Evolutionary conservation across 2,113 vertebrate species (phyloP).

Genomic region (Myodes glareolus): DNA sequence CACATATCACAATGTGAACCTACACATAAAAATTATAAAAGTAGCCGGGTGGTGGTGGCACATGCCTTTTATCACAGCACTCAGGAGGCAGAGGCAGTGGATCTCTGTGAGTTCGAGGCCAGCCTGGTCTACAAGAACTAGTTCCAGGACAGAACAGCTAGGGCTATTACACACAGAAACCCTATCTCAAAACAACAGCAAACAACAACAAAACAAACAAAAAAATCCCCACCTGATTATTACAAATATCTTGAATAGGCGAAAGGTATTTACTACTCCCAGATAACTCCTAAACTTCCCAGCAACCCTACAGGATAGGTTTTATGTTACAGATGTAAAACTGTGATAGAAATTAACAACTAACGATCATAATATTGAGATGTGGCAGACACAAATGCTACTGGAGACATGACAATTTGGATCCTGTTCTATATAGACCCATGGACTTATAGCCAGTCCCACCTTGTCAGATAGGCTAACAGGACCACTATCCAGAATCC

Average conservation of each 20-base stretch:
- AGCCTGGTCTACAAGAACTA: too few relatives aligned
- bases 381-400: not conserved
- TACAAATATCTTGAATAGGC: not conserved
- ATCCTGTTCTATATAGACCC: not conserved
- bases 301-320: not conserved
- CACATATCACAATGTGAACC: not conserved
- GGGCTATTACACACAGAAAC: too few relatives aligned
- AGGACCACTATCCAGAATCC: not conserved
- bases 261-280: not conserved
- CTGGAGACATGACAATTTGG: not conserved
- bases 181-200: too few relatives aligned
- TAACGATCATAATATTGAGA: not conserved
- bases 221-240: not conserved
- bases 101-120: too few relatives aligned
- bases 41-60: rapidly evolving
- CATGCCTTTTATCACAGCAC: too few relatives aligned
- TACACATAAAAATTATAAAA: not conserved
- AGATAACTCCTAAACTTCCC: not conserved
- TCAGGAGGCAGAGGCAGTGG: too few relatives aligned
- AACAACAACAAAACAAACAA: not conserved
- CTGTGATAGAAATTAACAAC: not conserved
- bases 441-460: not conserved
- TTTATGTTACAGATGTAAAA: slow-evolving; percentile 27
- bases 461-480: not conserved
- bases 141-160: too few relatives aligned